A percentile compares a stretch with the other conserved stretches of the same genome.
Conservation (phyloP, 2,888 invertebrate genomes). For the Drosophila kambysellisi region DNA sequence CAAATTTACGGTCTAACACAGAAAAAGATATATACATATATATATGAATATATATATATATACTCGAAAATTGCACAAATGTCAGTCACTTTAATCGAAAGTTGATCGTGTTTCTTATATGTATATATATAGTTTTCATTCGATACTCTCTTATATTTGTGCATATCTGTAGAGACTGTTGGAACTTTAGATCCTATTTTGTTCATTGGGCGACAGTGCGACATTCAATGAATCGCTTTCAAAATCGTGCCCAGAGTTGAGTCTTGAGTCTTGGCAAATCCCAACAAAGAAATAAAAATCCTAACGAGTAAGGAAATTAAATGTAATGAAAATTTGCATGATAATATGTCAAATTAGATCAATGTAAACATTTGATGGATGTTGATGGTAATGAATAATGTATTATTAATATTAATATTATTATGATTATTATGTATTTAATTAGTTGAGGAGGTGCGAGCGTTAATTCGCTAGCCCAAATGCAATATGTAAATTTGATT, state of each 20-base stretch:
- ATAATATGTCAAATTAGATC: slow-evolving; percentile 27
- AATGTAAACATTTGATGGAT: slow-evolving; percentile 33
- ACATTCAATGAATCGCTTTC: slow-evolving; percentile 22
- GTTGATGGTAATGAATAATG: slow-evolving; percentile 37
- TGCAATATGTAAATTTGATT: slow-evolving; percentile 55
- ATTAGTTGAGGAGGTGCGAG: slow-evolving; percentile 44
- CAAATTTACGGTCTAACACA: slow-evolving; percentile 44
- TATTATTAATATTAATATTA: slow-evolving; percentile 6
- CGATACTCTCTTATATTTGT: slow-evolving; percentile 3
- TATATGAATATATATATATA: neutral
- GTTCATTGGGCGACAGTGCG: neutral
- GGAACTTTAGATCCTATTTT: neutral
- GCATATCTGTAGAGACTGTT: slow-evolving; percentile 3
- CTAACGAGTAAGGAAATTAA: slow-evolving; percentile 13
- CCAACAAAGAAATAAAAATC: slow-evolving; percentile 5
- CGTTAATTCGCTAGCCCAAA: slow-evolving; percentile 40
- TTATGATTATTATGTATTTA: slow-evolving; percentile 43
- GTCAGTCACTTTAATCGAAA: slow-evolving; percentile 22
- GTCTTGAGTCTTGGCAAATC: slow-evolving; percentile 29
- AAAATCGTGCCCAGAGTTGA: slow-evolving; percentile 54
- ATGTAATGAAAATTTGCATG: slow-evolving; percentile 20
- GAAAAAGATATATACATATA: neutral
- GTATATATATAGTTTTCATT: slow-evolving; percentile 1
- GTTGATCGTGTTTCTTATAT: slow-evolving; percentile 10
- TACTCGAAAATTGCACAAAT: slow-evolving; percentile 43